A percentile compares a stretch with the other conserved stretches of the same genome.
Evolutionary conservation across 2,113 vertebrate species (phyloP).

Genomic region (Osmerus eperlanus): DNA sequence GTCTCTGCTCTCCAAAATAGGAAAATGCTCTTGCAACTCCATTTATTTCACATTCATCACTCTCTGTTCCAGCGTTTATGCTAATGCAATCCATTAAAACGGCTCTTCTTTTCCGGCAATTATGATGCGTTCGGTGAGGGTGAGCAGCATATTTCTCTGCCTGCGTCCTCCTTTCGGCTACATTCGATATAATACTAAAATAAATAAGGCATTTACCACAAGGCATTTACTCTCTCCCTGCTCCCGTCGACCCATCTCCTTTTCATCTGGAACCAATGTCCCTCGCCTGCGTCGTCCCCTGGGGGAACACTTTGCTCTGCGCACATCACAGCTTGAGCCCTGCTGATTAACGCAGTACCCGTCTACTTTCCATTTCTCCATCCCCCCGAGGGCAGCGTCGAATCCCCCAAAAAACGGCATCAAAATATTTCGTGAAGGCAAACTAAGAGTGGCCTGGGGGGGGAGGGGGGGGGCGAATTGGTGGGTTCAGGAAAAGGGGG

Average conservation of each 20-base stretch:
- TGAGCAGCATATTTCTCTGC: slow-evolving; percentile 41
- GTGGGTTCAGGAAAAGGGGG: neutral
- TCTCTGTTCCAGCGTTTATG: slow-evolving; percentile 47
- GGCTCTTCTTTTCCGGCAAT: slow-evolving; percentile 51
- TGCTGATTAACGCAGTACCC: slow-evolving; percentile 64
- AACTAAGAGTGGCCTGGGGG: neutral
- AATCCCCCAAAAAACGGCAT: neutral
- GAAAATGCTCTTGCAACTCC: slow-evolving; percentile 24
- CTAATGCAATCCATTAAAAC: slow-evolving; percentile 56
- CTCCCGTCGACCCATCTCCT: slow-evolving; percentile 38
- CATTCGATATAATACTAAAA: slow-evolving; percentile 38
- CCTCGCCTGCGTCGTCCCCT: slow-evolving; percentile 56
- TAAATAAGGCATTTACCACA: neutral
- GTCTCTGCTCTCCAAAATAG: slow-evolving; percentile 31
- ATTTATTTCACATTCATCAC: slow-evolving; percentile 44
- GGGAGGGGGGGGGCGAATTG: neutral
- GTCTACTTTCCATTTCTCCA: slow-evolving; percentile 56
- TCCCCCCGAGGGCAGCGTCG: slow-evolving; percentile 13
- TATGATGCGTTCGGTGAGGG: slow-evolving; percentile 43
- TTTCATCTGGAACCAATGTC: slow-evolving; percentile 72
- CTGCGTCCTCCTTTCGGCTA: slow-evolving; percentile 44
- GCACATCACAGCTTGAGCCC: slow-evolving; percentile 59
- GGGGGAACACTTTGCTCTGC: slow-evolving; percentile 64
- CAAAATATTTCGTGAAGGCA: neutral
- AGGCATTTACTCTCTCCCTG: slow-evolving; percentile 22